phyloP scores from a whole-genome alignment of 2,797 vertebrate genomes.

The Karalla daura region DNA sequence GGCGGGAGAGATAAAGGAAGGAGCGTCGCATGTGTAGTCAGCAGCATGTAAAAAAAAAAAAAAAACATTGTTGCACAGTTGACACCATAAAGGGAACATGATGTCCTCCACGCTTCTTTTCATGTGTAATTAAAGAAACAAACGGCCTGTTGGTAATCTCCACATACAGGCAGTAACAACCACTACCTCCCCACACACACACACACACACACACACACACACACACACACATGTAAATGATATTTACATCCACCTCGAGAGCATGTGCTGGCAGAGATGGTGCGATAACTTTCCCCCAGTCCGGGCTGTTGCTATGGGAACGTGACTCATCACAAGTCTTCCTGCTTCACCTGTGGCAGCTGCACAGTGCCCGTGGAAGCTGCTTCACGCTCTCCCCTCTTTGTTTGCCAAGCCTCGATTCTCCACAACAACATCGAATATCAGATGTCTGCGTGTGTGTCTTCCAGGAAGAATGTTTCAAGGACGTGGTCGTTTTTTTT shows the following conservation, averaged over 20 bases:
- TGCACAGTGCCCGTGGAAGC: conserved; percentile 73
- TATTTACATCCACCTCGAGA: conserved; percentile 69
- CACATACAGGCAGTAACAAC: conserved; percentile 25
- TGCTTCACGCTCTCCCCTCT: conserved; percentile 72
- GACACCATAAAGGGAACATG: background rate
- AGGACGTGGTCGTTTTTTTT: no score
- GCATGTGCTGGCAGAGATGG: conserved; percentile 68
- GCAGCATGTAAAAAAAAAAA: background rate
- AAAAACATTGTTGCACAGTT: no score
- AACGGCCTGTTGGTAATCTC: conserved; percentile 26
- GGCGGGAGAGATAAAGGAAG: background rate
- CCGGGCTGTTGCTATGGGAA: conserved; percentile 81
- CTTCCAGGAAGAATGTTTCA: no score
- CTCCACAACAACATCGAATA: conserved; percentile 65
- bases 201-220: no score
- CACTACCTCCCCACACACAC: no score
- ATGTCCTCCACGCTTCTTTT: background rate
- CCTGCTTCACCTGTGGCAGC: conserved; percentile 81
- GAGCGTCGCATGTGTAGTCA: background rate
- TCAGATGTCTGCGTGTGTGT: conserved; percentile 54
- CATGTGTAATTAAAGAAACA: conserved; percentile 11
- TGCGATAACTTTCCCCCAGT: conserved; percentile 74
- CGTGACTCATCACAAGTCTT: conserved; percentile 82
- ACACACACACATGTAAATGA: conserved; percentile 54
- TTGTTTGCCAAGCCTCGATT: conserved; percentile 74